phyloP scores from a whole-genome alignment of 1,140 invertebrate species.

The Ceratina japonica region DNA sequence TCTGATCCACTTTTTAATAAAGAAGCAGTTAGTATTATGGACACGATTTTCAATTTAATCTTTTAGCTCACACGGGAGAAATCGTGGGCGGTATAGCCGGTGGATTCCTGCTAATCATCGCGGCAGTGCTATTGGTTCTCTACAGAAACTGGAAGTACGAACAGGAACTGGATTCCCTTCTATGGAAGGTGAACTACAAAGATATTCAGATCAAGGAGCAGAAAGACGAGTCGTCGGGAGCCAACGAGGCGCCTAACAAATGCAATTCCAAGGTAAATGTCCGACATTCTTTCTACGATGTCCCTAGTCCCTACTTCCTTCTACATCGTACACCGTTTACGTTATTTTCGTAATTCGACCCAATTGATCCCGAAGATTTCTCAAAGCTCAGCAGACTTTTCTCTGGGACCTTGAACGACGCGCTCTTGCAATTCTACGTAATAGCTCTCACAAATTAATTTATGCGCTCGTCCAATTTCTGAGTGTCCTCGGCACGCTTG shows the following conservation, averaged over 20 bases:
- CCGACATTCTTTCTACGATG: background rate
- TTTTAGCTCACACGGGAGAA: conserved; percentile 87
- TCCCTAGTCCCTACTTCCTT: background rate
- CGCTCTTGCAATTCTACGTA: background rate
- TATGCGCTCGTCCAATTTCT: too few relatives aligned
- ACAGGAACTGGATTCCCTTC: conserved; percentile 94
- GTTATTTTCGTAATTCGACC: background rate
- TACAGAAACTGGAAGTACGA: conserved; percentile 97
- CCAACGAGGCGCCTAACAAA: conserved; percentile 54
- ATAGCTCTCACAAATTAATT: too few relatives aligned
- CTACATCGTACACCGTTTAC: background rate
- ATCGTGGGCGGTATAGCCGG: conserved; percentile 90
- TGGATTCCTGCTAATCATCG: conserved; percentile 85
- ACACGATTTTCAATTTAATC: background rate
- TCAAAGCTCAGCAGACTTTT: background rate
- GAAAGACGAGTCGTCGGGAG: conserved; percentile 72
- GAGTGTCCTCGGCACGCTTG: too few relatives aligned
- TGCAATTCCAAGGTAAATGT: conserved; percentile 67
- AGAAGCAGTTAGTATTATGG: too few relatives aligned
- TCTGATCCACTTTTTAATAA: too few relatives aligned
- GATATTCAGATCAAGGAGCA: conserved; percentile 86
- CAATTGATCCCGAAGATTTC: conserved; percentile 3
- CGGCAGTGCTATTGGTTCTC: conserved; percentile 84
- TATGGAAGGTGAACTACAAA: conserved; percentile 97
- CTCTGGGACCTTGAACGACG: background rate